Conservation (phyloP, 2,113 vertebrate genomes). For the Galemys pyrenaicus region DNA sequence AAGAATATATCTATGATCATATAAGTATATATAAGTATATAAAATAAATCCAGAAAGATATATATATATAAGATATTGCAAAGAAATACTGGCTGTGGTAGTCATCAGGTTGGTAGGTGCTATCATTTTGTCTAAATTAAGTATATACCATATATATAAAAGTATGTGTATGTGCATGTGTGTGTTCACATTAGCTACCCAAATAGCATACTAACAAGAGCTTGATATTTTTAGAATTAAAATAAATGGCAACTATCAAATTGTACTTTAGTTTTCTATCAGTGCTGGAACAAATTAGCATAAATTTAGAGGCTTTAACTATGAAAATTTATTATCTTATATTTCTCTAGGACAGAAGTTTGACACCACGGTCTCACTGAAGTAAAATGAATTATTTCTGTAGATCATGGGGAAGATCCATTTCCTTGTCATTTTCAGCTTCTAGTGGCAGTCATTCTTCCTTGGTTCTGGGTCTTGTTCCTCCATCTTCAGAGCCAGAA, state of each 20-base stretch:
- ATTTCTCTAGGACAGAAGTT: not conserved
- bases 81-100: not conserved
- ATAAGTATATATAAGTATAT: not conserved
- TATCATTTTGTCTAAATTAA: not conserved
- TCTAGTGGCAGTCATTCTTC: not conserved
- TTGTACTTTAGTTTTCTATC: not conserved
- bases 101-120: not conserved
- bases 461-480: not conserved
- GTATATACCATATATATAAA: not conserved
- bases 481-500: not conserved
- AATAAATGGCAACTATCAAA: not conserved
- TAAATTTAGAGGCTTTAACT: not conserved
- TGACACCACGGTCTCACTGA: not conserved
- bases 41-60: not conserved
- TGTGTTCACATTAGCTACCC: not conserved
- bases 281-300: not conserved
- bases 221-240: not conserved
- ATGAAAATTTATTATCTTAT: not conserved
- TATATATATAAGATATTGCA: not conserved
- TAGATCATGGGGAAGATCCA: not conserved
- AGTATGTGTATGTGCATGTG: too few species aligned
- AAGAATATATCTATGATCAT: not conserved
- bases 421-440: not conserved
- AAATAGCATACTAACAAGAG: not conserved
- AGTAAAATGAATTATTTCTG: not conserved